Percentiles rank a stretch among this genome's conserved stretches.
These are phyloP conservation scores for Cuculus canorus DNA, from an alignment of 2,797 vertebrate species.

Conservation along the genomic window DNA sequence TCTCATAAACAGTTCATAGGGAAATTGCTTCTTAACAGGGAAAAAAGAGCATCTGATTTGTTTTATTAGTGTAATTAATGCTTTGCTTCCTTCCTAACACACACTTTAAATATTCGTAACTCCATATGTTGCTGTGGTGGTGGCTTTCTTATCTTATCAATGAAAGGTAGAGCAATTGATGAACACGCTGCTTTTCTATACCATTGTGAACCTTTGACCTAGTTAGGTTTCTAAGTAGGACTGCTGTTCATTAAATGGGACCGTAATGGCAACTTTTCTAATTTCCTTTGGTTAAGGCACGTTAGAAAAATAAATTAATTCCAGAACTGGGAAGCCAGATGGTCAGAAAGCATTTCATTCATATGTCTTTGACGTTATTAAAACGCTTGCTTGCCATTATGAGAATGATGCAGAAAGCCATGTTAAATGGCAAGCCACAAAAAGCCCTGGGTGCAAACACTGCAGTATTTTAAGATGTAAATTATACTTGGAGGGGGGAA, in stretches of 20 bases:
- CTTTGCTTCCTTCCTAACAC: slow-evolving; percentile 1
- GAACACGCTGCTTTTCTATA: neutral
- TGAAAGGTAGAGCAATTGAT: neutral
- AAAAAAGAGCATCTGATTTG: neutral
- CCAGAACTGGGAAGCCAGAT: slow-evolving; percentile 48
- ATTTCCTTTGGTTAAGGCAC: slow-evolving; percentile 58
- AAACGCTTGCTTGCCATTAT: neutral
- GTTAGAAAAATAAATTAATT: slow-evolving; percentile 60
- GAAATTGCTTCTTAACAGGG: neutral
- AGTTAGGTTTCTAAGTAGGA: neutral
- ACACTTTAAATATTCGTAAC: neutral
- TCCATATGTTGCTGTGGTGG: neutral
- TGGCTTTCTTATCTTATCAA: slow-evolving; percentile 25
- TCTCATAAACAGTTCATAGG: neutral
- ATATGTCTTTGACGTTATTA: slow-evolving; percentile 27
- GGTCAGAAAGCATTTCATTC: slow-evolving; percentile 33
- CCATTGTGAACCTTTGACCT: slow-evolving; percentile 24
- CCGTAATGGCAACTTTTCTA: neutral
- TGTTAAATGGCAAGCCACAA: slow-evolving; percentile 1
- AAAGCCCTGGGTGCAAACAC: neutral
- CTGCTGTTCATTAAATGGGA: slow-evolving; percentile 48
- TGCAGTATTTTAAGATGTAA: neutral
- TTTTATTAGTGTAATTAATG: slow-evolving; percentile 16
- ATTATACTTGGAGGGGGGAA: neutral
- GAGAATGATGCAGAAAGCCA: neutral